Percentiles rank a stretch among this genome's conserved stretches.
Conservation (phyloP, 2,797 vertebrate species). For the Amazona ochrocephala region DNA sequence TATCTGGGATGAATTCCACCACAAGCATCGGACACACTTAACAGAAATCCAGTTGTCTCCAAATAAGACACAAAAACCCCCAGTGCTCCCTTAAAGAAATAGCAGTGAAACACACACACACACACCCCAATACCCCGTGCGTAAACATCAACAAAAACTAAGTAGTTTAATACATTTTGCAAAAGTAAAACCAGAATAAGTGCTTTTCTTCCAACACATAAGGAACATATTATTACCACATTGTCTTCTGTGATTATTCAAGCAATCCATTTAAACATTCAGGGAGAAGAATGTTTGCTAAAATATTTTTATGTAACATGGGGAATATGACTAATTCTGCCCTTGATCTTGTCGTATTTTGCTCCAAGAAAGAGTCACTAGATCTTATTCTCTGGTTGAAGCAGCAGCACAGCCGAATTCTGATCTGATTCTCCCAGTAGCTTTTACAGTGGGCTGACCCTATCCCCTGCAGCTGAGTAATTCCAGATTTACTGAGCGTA, state of each 20-base stretch:
- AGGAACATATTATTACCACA: slow-evolving; percentile 65
- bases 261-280: slow-evolving; percentile 59
- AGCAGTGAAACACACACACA: background rate
- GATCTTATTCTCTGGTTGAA: background rate
- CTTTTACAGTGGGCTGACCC: background rate
- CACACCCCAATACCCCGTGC: background rate
- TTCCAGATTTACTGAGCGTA: slow-evolving; percentile 16
- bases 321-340: slow-evolving; percentile 61
- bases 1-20: slow-evolving; percentile 28
- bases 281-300: slow-evolving; percentile 67
- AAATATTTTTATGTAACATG: slow-evolving; percentile 69
- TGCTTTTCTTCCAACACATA: slow-evolving; percentile 61
- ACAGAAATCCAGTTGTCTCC: background rate
- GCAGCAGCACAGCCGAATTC: background rate
- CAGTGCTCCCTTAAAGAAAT: background rate
- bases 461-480: background rate
- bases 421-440: slow-evolving; percentile 15
- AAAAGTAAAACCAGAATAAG: slow-evolving; percentile 53
- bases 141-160: slow-evolving; percentile 48
- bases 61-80: background rate
- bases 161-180: slow-evolving; percentile 30
- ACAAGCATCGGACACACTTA: background rate
- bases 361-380: slow-evolving; percentile 56
- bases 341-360: slow-evolving; percentile 42
- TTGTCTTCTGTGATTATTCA: slow-evolving; percentile 64